phyloP scores from a whole-genome alignment of 2,888 invertebrate species.

The Eudemis profundana region DNA sequence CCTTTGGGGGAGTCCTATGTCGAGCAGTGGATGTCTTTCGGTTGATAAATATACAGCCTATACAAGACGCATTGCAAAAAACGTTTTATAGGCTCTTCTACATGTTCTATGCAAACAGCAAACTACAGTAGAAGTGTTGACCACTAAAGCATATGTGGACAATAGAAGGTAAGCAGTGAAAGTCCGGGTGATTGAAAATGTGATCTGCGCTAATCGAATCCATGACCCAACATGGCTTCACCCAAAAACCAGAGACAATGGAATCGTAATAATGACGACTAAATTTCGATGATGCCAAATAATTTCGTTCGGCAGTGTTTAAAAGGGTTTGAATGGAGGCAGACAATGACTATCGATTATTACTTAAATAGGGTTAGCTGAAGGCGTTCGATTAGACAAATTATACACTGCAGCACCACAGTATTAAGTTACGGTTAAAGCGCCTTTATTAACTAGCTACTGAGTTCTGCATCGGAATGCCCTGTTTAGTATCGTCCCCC shows the following conservation, averaged over 20 bases:
- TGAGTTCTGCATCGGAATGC: conserved; percentile 10
- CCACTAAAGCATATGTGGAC: no score
- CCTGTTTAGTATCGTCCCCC: conserved; percentile 20
- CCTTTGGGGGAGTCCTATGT: no score
- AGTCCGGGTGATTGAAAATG: conserved; percentile 1
- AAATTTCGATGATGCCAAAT: conserved; percentile 21
- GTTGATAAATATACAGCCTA: no score
- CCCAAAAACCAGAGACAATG: conserved; percentile 21
- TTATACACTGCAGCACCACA: conserved; percentile 19
- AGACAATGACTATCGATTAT: conserved; percentile 34
- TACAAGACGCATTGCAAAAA: no score
- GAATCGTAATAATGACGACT: conserved; percentile 3
- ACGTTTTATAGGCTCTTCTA: no score
- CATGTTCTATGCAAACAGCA: no score
- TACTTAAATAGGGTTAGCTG: conserved; percentile 24
- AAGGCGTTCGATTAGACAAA: conserved; percentile 31
- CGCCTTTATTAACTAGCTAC: not conserved
- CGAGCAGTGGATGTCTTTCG: no score
- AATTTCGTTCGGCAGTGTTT: conserved; percentile 21
- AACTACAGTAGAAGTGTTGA: no score
- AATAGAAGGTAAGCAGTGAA: not conserved
- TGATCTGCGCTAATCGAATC: not conserved
- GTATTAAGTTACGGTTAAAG: conserved; percentile 11
- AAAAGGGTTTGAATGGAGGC: conserved; percentile 25
- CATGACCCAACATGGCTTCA: no score